Evolutionary conservation across 2,113 vertebrate species (phyloP).

Genomic region (Dolichotis patagonum): DNA sequence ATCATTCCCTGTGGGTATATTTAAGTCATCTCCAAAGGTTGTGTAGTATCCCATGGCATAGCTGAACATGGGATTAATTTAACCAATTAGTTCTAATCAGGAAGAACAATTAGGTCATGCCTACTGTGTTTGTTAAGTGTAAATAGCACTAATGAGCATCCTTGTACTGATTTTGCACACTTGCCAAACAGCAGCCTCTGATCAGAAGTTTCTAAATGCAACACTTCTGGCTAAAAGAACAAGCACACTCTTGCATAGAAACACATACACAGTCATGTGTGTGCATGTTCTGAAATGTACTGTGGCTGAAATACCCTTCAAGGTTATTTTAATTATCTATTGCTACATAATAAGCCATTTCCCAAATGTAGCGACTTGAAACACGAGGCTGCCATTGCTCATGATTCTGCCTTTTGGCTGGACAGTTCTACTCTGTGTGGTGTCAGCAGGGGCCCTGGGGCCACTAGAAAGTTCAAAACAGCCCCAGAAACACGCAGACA

Average conservation of each 20-base stretch:
- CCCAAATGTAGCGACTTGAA: not conserved
- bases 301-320: not conserved
- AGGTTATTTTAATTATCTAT: not conserved
- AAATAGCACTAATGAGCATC: not conserved
- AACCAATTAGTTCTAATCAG: not conserved
- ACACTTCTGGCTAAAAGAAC: not conserved
- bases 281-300: not conserved
- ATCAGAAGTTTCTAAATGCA: not conserved
- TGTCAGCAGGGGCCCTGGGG: not conserved
- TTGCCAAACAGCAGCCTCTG: not conserved
- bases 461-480: not conserved
- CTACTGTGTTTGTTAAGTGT: not conserved
- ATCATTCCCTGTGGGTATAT: not conserved
- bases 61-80: not conserved
- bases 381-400: not conserved
- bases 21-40: not conserved
- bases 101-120: not conserved
- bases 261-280: accelerated
- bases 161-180: not conserved
- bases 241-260: not conserved
- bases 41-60: not conserved
- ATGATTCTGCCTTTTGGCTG: not conserved
- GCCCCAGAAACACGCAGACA: not conserved
- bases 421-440: not conserved
- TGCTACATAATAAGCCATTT: not conserved